Percentiles rank a stretch among this genome's conserved stretches.
Conservation (phyloP, 2,113 vertebrate species). For the Malurus elegans region DNA sequence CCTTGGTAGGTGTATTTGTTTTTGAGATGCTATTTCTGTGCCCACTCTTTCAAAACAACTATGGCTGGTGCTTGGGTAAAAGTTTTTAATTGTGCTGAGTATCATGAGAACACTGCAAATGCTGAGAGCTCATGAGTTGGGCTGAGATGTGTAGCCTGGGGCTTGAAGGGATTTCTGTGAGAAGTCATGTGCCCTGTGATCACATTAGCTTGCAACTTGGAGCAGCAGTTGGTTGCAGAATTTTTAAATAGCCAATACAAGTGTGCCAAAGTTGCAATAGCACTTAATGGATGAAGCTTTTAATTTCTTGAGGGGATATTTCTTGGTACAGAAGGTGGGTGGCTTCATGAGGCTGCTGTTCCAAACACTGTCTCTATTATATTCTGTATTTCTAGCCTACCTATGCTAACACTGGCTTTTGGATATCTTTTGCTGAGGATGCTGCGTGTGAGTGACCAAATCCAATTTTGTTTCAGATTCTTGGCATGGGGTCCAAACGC, state of each 20-base stretch:
- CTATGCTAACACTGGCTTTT: neutral
- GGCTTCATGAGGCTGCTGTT: neutral
- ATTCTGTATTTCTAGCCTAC: neutral
- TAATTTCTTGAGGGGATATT: neutral
- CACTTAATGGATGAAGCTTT: fast-evolving
- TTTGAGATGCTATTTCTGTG: neutral
- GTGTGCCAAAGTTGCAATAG: neutral
- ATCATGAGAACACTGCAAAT: neutral
- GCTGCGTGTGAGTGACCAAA: neutral
- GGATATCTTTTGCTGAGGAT: neutral
- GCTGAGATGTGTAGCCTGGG: neutral
- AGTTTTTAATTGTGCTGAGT: neutral
- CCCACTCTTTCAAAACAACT: neutral
- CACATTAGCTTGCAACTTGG: neutral
- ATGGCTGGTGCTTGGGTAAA: neutral
- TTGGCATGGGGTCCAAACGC: constrained; percentile 93
- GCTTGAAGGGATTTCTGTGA: neutral
- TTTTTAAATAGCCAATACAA: neutral
- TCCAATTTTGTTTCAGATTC: constrained; percentile 77
- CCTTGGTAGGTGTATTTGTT: neutral
- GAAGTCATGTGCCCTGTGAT: neutral
- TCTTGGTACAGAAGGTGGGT: neutral
- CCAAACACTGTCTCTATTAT: fast-evolving
- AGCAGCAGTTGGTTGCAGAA: neutral
- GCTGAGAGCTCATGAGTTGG: neutral